Conservation (phyloP, 1,140 invertebrate genomes). For the Conus ventricosus region DNA sequence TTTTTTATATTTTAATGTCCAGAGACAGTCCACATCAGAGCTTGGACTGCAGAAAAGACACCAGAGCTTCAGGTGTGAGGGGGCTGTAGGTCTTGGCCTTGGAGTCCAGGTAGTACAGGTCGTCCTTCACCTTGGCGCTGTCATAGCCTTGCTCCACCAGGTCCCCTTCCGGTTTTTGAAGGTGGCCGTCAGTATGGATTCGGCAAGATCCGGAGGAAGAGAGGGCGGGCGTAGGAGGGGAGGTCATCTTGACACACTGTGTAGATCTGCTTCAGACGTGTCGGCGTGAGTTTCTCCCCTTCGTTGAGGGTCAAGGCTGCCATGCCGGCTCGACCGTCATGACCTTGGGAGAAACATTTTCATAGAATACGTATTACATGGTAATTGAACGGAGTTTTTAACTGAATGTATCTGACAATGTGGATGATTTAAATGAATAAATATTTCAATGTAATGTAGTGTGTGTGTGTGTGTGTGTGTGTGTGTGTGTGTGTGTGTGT, state of each 20-base stretch:
- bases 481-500: no score
- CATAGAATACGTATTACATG: no score
- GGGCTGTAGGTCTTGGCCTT: conserved; percentile 78
- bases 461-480: no score
- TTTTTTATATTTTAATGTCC: no score
- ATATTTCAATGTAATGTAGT: no score
- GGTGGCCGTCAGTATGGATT: conserved; percentile 59
- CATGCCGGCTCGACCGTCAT: conserved; percentile 96
- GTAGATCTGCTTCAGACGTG: conserved; percentile 57
- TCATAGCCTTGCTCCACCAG: conserved; percentile 93
- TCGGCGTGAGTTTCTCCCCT: conserved; percentile 40
- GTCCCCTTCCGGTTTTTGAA: conserved; percentile 62
- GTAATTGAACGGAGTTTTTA: no score
- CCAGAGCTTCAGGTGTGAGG: conserved; percentile 79
- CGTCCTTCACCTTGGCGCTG: conserved; percentile 84
- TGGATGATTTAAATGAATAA: no score
- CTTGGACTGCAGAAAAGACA: conserved; percentile 34
- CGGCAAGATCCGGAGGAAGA: conserved; percentile 85
- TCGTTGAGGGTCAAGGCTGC: conserved; percentile 83
- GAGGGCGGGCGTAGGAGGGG: conserved; percentile 89
- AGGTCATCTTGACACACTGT: conserved; percentile 75
- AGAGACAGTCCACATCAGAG: conserved; percentile 6
- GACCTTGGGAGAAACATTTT: conserved; percentile 78
- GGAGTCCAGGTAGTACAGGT: conserved; percentile 82
- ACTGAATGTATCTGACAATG: no score